phyloP scores from a whole-genome alignment of 2,797 vertebrate species.

The Lithobates pipiens region DNA sequence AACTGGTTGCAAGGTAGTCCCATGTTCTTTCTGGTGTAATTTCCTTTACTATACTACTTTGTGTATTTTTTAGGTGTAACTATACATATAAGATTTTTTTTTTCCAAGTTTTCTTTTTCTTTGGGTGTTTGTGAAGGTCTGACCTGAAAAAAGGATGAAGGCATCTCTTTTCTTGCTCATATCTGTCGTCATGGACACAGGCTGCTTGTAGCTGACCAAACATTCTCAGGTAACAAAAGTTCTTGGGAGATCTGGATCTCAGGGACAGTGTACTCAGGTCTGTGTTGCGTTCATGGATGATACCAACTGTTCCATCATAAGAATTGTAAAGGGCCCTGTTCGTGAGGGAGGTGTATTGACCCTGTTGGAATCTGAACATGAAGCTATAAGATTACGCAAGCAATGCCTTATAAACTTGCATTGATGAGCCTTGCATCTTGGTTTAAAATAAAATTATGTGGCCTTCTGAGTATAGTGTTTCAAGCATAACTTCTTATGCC shows the following conservation, averaged over 20 bases:
- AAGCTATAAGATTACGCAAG: slow-evolving; percentile 94
- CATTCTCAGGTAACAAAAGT: slow-evolving; percentile 95
- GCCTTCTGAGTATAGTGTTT: too few relatives aligned
- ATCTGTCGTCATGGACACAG: slow-evolving; percentile 90
- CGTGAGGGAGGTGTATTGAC: slow-evolving; percentile 96
- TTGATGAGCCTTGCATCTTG: too few relatives aligned
- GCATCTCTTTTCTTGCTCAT: slow-evolving; percentile 64
- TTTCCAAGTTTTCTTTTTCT: neutral
- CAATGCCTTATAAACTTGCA: neutral
- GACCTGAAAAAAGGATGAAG: too few relatives aligned
- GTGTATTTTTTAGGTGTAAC: too few relatives aligned
- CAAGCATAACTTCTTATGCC: too few relatives aligned
- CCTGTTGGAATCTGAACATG: slow-evolving; percentile 94
- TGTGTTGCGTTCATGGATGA: slow-evolving; percentile 98
- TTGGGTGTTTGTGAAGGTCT: too few relatives aligned
- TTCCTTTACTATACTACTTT: too few relatives aligned
- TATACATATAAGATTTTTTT: too few relatives aligned
- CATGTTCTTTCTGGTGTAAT: too few relatives aligned
- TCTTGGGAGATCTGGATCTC: slow-evolving; percentile 95
- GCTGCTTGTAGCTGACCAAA: slow-evolving; percentile 94
- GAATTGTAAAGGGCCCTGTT: slow-evolving; percentile 96
- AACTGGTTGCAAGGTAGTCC: too few relatives aligned
- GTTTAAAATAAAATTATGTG: too few relatives aligned
- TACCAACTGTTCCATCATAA: slow-evolving; percentile 97
- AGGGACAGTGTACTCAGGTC: slow-evolving; percentile 92